These are phyloP conservation scores for Crossaster papposus DNA, from an alignment of 53 echinoderm and acorn worm genomes.

Conservation along the genomic window DNA sequence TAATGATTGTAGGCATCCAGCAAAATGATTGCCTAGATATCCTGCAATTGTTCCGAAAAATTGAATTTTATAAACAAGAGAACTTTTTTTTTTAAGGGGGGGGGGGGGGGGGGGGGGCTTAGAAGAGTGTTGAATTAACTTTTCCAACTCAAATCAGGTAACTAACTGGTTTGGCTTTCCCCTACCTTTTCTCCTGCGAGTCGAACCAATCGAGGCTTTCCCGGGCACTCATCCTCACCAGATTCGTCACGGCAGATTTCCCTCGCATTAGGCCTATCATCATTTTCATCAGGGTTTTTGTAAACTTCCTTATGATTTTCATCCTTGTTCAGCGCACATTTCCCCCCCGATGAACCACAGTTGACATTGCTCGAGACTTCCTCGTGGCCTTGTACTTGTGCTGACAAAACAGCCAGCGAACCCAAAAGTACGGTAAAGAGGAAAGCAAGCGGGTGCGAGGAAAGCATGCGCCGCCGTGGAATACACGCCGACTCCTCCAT, in stretches of 20 bases:
- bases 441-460: background rate
- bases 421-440: background rate
- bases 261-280: too few species aligned
- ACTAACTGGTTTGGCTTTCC: too few species aligned
- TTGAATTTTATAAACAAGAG: too few species aligned
- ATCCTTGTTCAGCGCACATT: background rate
- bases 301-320: background rate
- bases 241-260: background rate
- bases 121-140: too few species aligned
- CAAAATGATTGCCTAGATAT: too few species aligned
- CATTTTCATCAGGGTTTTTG: slow-evolving; percentile 3
- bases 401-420: background rate
- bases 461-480: background rate
- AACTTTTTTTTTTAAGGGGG: too few species aligned
- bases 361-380: background rate
- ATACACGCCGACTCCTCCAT: background rate
- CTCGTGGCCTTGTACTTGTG: too few species aligned
- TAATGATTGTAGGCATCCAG: too few species aligned
- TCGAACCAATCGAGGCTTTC: slow-evolving; percentile 28
- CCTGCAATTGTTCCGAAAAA: too few species aligned
- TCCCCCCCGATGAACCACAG: background rate
- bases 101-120: too few species aligned
- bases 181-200: slow-evolving; percentile 63
- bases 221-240: background rate
- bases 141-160: too few species aligned